Evolutionary conservation across 2,888 invertebrate species (phyloP), one percentile per base, ranked within the genome.

Genomic region (Erannis defoliaria): DNA sequence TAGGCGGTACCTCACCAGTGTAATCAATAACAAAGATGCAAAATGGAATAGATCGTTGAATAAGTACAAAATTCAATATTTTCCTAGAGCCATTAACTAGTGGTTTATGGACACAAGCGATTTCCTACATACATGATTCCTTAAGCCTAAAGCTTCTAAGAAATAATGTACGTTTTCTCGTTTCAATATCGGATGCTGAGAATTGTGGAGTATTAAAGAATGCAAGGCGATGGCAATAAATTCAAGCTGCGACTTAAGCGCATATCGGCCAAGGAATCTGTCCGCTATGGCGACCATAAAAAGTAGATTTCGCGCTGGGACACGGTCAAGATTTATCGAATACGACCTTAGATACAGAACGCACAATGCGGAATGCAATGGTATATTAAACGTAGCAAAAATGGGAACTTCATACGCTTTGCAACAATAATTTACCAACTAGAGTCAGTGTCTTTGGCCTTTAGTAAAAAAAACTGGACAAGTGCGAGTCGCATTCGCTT

Each of bases 201-300:
- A 75, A 78, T 76, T 67, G 73, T 76, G 80, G 75, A 80, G 77
- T 74, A 75, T 81, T 81, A 77, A 82, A 80, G 78, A 81, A 84
- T 80, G 78, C 75, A 75, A 72, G 66, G 38, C 72, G 66, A 74
- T 71, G 74, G 80, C 75, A 70, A 87, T 87, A 86, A 86, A 88
- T 86, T 76, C 65, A 78, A 73, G 72, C 69, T 70, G 73, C 75
- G 77, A 73, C 77, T 79, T 82, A 80, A 82, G 77, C 73, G 74
- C 80, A 86, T 82, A 88, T 88, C 88, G 86, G 81, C 81, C 83
- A 85, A 84, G 86, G 86, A 81, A 89, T 88, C 82, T 81, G 82
- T 80, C 80, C 75, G 78, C 75, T 82, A 82, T 74, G 80, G 82
- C 77, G 76, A 74, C 82, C 78, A 85, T 86, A 89, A 88, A 89